Evolutionary conservation across 2,888 invertebrate genomes (phyloP).

Genomic region (Stegana nigrithorax): DNA sequence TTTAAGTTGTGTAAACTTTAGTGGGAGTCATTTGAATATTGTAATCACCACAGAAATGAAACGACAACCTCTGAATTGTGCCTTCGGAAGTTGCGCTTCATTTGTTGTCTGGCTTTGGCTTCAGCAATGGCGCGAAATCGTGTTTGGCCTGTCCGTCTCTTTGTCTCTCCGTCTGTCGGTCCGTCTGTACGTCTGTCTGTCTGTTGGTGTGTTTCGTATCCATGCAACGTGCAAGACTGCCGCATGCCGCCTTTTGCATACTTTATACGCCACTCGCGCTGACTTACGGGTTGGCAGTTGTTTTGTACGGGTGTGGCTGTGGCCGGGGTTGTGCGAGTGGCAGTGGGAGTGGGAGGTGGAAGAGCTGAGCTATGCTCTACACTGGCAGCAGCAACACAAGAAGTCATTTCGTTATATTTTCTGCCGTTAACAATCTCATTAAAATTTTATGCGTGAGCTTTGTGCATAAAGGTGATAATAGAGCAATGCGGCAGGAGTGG

Average conservation of each 20-base stretch:
- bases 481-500: constrained; percentile 4
- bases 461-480: constrained; percentile 51
- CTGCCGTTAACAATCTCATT: constrained; percentile 59
- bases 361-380: too few species aligned
- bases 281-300: too few species aligned
- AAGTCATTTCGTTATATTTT: constrained; percentile 51
- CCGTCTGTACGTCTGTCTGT: neutral
- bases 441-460: constrained; percentile 60
- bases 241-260: too few species aligned
- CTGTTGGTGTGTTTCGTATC: neutral
- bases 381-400: too few species aligned
- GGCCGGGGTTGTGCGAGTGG: too few species aligned
- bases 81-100: constrained; percentile 2
- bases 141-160: neutral
- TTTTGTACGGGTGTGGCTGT: too few species aligned
- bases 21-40: constrained; percentile 14
- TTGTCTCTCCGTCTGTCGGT: neutral
- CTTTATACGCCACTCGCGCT: too few species aligned
- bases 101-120: neutral
- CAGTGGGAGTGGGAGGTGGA: too few species aligned
- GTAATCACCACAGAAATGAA: constrained; percentile 8
- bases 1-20: constrained; percentile 45
- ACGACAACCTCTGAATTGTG: neutral
- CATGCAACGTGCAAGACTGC: neutral
- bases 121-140: neutral